These are phyloP conservation scores for Amphipyra tragopoginis DNA, from an alignment of 2,888 invertebrate genomes.

Conservation along the genomic window DNA sequence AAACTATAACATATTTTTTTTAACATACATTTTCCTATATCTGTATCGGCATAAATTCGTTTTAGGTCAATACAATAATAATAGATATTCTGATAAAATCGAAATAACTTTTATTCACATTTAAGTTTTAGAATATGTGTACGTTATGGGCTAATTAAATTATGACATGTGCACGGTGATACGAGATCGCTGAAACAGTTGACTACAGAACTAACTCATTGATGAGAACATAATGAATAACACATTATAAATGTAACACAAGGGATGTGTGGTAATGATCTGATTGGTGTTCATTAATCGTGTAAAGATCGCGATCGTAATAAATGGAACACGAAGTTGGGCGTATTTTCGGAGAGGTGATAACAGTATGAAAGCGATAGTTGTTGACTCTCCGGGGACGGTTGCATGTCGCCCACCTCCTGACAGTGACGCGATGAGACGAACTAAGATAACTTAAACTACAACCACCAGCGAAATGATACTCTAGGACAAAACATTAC, in stretches of 20 bases:
- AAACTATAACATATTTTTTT: conserved; percentile 83
- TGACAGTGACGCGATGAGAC: conserved; percentile 41
- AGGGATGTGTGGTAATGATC: conserved; percentile 21
- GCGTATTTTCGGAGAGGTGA: conserved; percentile 84
- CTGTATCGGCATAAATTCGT: conserved; percentile 84
- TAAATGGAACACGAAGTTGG: conserved; percentile 74
- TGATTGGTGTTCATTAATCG: conserved; percentile 57
- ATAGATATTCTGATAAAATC: conserved; percentile 87
- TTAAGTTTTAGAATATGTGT: conserved; percentile 88
- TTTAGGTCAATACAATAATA: conserved; percentile 84
- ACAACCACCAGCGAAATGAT: conserved; percentile 46
- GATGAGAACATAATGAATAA: conserved; percentile 45
- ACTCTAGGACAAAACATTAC: conserved; percentile 60
- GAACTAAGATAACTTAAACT: conserved; percentile 49
- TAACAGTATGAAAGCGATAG: conserved; percentile 74
- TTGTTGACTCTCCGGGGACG: conserved; percentile 83
- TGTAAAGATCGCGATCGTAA: conserved; percentile 51
- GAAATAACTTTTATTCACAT: conserved; percentile 88
- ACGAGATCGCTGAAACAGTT: conserved; percentile 78
- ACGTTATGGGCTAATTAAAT: conserved; percentile 80
- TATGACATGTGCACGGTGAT: conserved; percentile 82
- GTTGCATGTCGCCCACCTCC: conserved; percentile 79
- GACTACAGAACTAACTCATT: conserved; percentile 30
- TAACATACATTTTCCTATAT: conserved; percentile 75
- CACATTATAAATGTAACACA: conserved; percentile 41